Percentiles rank a stretch among this genome's conserved stretches.
These are phyloP conservation scores for Criorhina ranunculi DNA, from an alignment of 2,888 invertebrate genomes.

Conservation along the genomic window DNA sequence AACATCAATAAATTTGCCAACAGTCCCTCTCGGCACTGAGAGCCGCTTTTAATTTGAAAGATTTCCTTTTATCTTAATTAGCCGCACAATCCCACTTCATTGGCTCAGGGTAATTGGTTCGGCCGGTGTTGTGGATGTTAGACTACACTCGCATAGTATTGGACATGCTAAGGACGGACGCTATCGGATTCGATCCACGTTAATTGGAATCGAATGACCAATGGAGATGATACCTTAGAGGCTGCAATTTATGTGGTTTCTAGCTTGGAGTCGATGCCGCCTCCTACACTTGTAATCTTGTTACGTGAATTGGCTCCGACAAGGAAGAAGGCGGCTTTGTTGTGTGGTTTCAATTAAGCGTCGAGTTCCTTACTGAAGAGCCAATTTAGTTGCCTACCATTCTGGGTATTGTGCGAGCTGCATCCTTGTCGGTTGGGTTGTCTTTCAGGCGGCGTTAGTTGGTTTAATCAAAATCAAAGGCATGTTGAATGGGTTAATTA, in stretches of 20 bases:
- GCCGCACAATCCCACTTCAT: constrained; percentile 31
- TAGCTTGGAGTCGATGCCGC: background rate
- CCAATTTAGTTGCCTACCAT: constrained; percentile 5
- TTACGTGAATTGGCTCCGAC: constrained; percentile 32
- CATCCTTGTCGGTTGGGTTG: background rate
- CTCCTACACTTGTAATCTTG: background rate
- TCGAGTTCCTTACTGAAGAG: constrained; percentile 11
- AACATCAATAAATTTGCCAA: constrained; percentile 15
- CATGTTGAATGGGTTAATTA: constrained; percentile 32
- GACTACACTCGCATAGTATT: background rate
- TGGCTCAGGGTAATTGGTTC: constrained; percentile 35
- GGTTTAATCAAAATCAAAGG: constrained; percentile 22
- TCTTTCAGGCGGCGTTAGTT: background rate
- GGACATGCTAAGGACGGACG: background rate
- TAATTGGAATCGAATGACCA: constrained; percentile 27
- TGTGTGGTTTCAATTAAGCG: constrained; percentile 41
- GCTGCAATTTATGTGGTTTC: background rate
- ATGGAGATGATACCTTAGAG: constrained; percentile 11
- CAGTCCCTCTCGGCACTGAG: background rate
- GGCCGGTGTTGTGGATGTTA: background rate
- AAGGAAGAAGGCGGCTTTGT: constrained; percentile 8
- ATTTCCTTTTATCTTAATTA: constrained; percentile 64
- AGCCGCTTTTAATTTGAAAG: constrained; percentile 50
- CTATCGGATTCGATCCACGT: constrained; percentile 19
- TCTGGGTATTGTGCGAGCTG: background rate